Conservation (phyloP, 2,888 invertebrate genomes). For the Nomada flava region DNA sequence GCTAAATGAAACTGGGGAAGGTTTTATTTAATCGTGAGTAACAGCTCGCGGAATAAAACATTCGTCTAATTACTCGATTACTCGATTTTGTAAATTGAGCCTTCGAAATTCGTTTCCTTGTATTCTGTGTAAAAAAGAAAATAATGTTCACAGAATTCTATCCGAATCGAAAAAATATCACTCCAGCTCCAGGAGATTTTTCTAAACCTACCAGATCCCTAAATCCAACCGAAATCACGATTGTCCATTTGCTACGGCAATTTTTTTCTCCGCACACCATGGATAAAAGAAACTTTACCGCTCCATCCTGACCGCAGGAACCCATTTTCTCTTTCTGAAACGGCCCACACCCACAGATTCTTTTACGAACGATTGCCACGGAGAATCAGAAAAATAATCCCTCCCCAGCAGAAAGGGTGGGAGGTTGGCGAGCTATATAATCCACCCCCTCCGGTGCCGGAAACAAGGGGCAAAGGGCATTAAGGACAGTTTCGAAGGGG, state of each 20-base stretch:
- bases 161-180: no score
- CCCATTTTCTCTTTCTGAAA: not conserved
- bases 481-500: slow-evolving; percentile 66
- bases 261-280: not conserved
- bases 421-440: slow-evolving; percentile 13
- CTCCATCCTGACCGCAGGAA: not conserved
- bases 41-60: no score
- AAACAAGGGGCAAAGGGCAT: slow-evolving; percentile 32
- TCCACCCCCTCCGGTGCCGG: not conserved
- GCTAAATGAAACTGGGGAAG: not conserved
- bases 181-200: no score
- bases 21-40: not conserved
- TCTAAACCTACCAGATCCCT: no score
- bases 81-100: no score
- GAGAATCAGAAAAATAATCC: slow-evolving; percentile 23
- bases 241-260: not conserved
- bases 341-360: not conserved
- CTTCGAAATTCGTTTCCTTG: no score
- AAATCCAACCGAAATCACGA: no score
- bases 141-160: no score
- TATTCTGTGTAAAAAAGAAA: no score
- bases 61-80: no score
- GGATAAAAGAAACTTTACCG: not conserved
- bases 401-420: not conserved
- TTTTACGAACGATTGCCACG: not conserved